phyloP scores from a whole-genome alignment of 2,797 vertebrate genomes.

The Syndactyla subalaris region DNA sequence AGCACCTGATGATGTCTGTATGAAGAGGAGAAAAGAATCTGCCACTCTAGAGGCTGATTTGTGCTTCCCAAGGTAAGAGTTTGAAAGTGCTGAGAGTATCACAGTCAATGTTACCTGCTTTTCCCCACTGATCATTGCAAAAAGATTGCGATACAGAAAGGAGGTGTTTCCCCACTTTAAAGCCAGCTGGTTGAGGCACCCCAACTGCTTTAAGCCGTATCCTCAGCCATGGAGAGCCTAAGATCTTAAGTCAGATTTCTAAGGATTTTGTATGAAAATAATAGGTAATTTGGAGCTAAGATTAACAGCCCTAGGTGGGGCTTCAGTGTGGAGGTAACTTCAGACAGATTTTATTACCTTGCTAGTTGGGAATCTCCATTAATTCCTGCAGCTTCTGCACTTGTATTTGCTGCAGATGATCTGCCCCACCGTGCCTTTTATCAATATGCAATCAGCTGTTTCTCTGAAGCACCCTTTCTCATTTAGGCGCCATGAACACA shows the following conservation, averaged over 20 bases:
- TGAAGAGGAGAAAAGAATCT: neutral
- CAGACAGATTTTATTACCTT: neutral
- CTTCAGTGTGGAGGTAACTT: neutral
- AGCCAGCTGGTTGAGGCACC: neutral
- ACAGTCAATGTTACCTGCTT: neutral
- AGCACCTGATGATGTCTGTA: neutral
- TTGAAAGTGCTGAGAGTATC: neutral
- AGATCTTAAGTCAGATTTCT: neutral
- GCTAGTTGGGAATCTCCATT: neutral
- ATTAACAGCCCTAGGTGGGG: neutral
- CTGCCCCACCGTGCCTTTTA: neutral
- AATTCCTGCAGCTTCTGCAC: neutral
- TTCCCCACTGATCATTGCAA: neutral
- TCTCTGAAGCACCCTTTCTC: neutral
- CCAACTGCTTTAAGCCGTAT: neutral
- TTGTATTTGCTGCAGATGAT: neutral
- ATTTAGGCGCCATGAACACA: neutral
- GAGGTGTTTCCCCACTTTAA: neutral
- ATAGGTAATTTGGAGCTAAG: neutral
- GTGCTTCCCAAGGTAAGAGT: neutral
- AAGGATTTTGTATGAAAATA: neutral
- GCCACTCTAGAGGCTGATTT: neutral
- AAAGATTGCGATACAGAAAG: rapidly evolving
- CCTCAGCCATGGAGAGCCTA: neutral
- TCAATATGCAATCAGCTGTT: neutral